Evolutionary conservation across 35 echinoderm and acorn worm genomes (phyloP), one percentile per base, ranked within the genome.

Genomic region (Chiridota heheva): DNA sequence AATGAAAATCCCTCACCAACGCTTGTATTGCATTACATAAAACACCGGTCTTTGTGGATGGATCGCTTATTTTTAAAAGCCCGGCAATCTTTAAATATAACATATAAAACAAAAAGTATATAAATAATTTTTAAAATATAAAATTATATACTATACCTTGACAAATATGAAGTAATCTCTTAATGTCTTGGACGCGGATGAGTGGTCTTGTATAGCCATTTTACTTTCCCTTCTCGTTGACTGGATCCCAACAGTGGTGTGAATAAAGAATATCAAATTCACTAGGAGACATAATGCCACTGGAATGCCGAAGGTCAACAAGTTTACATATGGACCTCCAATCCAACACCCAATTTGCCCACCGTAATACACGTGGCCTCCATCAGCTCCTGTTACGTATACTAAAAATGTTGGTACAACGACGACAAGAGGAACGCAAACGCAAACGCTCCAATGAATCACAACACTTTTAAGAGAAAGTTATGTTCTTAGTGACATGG

Each of bases 281-380:
- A 61, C 33, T 12, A 78, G n/a, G 7, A 78, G 53, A 78, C 55
- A 34, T 0, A 78, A 16, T 36, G 75, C 75, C 51, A 78, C 75
- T 39, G 75, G 75, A 12, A 78, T 31, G 0, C 75, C 75, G 29
- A 78, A 78, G 3, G 75, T 58, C 22, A 43, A 78, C 75, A 78
- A 25, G 56, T 78, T 78, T n/a, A 78, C 47, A 7, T 26, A n/a
- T 26, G 51, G 29, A 42, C 75, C 75, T 22, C 75, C 75, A 27
- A 78, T 78, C 75, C 75, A 78, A 35, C 75, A 78, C 24, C 55
- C 75, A 25, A 32, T 60, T 36, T 32, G 35, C 18, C 51, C 36
- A 38, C 75, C 75, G 35, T 78, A 78, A 8, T 13, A 18, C 39
- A 77, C 48, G 33, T 57, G 39, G 37, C 2, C 13, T 4, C 15